Conservation (phyloP, 2,888 invertebrate genomes). For the Xylota sylvarum region DNA sequence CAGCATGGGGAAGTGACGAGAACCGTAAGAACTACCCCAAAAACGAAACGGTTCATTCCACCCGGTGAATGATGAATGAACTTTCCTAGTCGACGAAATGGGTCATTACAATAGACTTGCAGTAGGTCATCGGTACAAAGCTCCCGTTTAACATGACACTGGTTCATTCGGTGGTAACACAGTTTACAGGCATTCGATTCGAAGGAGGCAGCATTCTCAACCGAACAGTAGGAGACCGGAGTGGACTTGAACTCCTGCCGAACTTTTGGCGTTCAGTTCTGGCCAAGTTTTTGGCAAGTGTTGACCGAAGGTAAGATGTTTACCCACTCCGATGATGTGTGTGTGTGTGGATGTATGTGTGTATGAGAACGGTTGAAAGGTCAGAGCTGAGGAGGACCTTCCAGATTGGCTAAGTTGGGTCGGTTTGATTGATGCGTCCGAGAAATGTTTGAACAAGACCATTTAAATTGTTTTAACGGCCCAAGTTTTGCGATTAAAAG, state of each 20-base stretch:
- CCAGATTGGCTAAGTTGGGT: conserved; percentile 42
- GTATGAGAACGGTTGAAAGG: conserved; percentile 26
- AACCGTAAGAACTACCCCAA: conserved; percentile 30
- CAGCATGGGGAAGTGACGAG: conserved; percentile 20
- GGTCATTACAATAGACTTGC: conserved; percentile 53
- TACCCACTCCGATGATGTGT: conserved; percentile 17
- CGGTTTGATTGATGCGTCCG: conserved; percentile 65
- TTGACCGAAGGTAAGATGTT: conserved; percentile 60
- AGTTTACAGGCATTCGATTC: conserved; percentile 47
- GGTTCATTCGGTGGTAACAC: conserved; percentile 50
- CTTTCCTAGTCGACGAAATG: conserved; percentile 42
- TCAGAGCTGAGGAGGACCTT: conserved; percentile 22
- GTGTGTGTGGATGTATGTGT: not conserved
- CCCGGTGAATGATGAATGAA: conserved; percentile 39
- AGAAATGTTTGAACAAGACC: conserved; percentile 63
- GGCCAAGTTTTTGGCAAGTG: conserved; percentile 23
- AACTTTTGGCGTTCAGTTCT: conserved; percentile 44
- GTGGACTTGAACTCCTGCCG: not conserved
- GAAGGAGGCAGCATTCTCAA: conserved; percentile 8
- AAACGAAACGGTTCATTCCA: conserved; percentile 39
- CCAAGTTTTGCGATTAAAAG: conserved; percentile 72
- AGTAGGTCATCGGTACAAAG: conserved; percentile 66
- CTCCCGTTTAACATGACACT: conserved; percentile 28
- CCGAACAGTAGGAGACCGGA: conserved; percentile 2
- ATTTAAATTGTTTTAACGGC: conserved; percentile 65